Evolutionary conservation across 1,140 invertebrate species (phyloP), one percentile per base, ranked within the genome.

Genomic region (Drosophila santomea): DNA sequence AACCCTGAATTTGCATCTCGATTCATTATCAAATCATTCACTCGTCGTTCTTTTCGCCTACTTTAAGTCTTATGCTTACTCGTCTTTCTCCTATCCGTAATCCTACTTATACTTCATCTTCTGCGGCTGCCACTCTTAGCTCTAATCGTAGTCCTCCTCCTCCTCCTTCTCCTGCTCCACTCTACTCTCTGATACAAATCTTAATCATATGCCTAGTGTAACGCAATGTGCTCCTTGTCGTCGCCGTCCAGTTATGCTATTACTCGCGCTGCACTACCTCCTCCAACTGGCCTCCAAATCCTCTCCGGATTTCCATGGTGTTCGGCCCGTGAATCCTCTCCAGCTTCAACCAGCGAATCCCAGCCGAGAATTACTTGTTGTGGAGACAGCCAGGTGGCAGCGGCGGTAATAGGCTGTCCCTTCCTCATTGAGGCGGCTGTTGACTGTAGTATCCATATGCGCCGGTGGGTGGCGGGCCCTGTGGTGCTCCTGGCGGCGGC

Each of bases 401-500:
- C 23, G 41, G 41, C 23, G 43, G 28, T 28, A 57, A 67, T 15
- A 51, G 39, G 43, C 36, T 47, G 15, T 68, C 64, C 64, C 58
- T 66, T 41, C 39, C 64, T 86, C 82, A 88, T 74, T 92, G 91
- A 20, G 89, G 89, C 62, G 91, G 91, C 52, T 92, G 91, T 54
- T 90, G 90, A 36, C 91, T 28, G 17, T 92, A 91, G 39, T 91
- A 92, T 2, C 91, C 82, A 52, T 92, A 92, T 20, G 93, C 81
- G 57, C 92, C 93, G 39, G 86, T 83, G 52, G 93, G 92, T 14
- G 91, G 90, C n/a, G 84, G 90, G 10, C 90, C 91, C 48, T 92
- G 90, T 7, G 89, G 89, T 59, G 89, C 85, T 17, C 89, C 82
- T n/a, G 92, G 85, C 62, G 93, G 91, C 71, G 91, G 91, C 90